These are phyloP conservation scores for Gallinago stenura DNA, from an alignment of 2,797 vertebrate genomes.

Conservation along the genomic window DNA sequence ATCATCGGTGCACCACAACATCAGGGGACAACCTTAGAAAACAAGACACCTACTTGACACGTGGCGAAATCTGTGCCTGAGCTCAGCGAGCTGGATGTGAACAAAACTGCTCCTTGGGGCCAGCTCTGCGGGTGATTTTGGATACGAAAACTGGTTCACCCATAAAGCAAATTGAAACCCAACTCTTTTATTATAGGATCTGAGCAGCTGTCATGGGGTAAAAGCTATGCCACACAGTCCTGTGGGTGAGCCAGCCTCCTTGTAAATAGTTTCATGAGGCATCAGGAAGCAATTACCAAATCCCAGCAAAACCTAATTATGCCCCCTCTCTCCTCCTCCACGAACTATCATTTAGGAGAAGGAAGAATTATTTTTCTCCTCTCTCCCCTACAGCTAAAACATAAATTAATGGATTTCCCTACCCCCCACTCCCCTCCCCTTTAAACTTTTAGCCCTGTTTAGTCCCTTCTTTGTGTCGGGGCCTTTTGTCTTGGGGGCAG, in stretches of 20 bases:
- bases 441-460: conserved; percentile 19
- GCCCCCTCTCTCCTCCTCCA: conserved; percentile 11
- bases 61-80: not conserved
- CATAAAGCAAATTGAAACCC: not conserved
- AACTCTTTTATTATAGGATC: not conserved
- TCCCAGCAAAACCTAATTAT: conserved; percentile 36
- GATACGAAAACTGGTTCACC: not conserved
- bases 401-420: not conserved
- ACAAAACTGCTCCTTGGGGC: not conserved
- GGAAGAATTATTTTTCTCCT: not conserved
- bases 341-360: not conserved
- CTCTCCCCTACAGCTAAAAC: conserved; percentile 11
- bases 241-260: not conserved
- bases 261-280: not conserved
- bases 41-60: not conserved
- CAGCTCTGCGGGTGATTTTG: not conserved
- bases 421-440: not conserved
- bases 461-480: conserved; percentile 7
- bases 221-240: not conserved
- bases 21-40: not conserved
- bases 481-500: conserved; percentile 35
- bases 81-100: not conserved
- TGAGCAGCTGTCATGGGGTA: not conserved
- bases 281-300: conserved; percentile 41
- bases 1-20: not conserved